Percentiles rank a stretch among this genome's conserved stretches.
Conservation (phyloP, 2,888 invertebrate genomes). For the Amblyjoppa fuscipennis region DNA sequence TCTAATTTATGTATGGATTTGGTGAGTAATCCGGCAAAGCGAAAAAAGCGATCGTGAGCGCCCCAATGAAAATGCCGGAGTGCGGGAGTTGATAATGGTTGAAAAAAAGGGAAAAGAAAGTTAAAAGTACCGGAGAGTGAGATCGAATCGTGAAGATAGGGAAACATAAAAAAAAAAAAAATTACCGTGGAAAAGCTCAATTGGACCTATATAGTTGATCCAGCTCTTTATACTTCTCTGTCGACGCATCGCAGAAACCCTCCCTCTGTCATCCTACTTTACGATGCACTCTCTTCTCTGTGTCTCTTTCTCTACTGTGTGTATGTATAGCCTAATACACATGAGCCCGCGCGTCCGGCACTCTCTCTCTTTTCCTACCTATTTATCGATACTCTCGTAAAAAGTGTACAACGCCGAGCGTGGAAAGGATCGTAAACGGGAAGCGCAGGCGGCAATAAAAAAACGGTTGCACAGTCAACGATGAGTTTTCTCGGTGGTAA, state of each 20-base stretch:
- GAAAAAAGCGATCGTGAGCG: conserved; percentile 7
- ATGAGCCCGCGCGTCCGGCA: not conserved
- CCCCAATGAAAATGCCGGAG: not conserved
- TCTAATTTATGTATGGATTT: conserved; percentile 47
- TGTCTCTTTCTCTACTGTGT: conserved; percentile 2
- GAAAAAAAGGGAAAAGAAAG: not conserved
- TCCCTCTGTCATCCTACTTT: conserved; percentile 19
- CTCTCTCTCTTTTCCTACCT: conserved; percentile 53
- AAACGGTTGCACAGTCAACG: conserved; percentile 63
- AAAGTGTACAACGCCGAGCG: conserved; percentile 57
- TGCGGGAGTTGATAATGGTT: conserved; percentile 29
- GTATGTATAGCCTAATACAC: conserved; percentile 19
- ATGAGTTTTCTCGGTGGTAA: conserved; percentile 17
- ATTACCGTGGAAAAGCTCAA: conserved; percentile 17
- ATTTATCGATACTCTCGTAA: conserved; percentile 75
- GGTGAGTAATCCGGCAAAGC: conserved; percentile 30
- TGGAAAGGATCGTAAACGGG: conserved; percentile 73
- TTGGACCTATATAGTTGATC: not conserved
- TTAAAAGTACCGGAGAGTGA: conserved; percentile 8
- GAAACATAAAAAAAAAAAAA: conserved; percentile 2
- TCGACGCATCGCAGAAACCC: conserved; percentile 38
- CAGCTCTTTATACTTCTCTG: conserved; percentile 35
- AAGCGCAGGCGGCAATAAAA: conserved; percentile 71
- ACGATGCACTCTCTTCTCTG: conserved; percentile 34
- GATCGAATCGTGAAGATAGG: conserved; percentile 1